phyloP scores from a whole-genome alignment of 1,140 invertebrate genomes.

The Drepana arcuata region DNA sequence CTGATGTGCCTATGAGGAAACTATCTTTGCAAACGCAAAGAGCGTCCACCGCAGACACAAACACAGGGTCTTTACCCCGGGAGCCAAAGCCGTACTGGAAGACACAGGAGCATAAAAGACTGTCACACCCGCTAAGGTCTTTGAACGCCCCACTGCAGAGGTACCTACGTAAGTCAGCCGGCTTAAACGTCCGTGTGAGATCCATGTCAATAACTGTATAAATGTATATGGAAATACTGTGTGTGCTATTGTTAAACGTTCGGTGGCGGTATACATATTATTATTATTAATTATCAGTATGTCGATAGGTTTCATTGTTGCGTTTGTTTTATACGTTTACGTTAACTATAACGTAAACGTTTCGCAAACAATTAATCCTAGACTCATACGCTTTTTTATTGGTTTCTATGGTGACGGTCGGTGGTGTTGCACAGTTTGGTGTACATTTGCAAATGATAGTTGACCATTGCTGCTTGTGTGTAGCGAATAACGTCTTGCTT shows the following conservation, averaged over 20 bases:
- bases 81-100: conserved; percentile 57
- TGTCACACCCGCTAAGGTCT: conserved; percentile 54
- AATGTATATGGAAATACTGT: conserved; percentile 23
- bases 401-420: too few species aligned
- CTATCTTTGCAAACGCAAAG: conserved; percentile 37
- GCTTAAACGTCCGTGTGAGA: conserved; percentile 51
- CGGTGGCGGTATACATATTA: conserved; percentile 21
- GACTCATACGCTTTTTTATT: too few species aligned
- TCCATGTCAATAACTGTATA: conserved; percentile 48
- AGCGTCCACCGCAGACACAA: conserved; percentile 19
- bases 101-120: conserved; percentile 55
- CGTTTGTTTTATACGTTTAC: too few species aligned
- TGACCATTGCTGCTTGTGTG: too few species aligned
- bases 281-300: too few species aligned
- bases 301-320: too few species aligned
- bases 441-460: too few species aligned
- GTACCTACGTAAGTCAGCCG: conserved; percentile 56
- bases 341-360: too few species aligned
- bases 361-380: too few species aligned
- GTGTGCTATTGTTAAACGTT: conserved; percentile 16
- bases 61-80: conserved; percentile 36
- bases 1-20: conserved; percentile 25
- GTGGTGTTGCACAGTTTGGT: too few species aligned
- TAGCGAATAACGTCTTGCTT: too few species aligned
- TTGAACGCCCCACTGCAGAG: conserved; percentile 42